Evolutionary conservation across 2,888 invertebrate genomes (phyloP), one percentile per base, ranked within the genome.

Genomic region (Chironomus riparius): DNA sequence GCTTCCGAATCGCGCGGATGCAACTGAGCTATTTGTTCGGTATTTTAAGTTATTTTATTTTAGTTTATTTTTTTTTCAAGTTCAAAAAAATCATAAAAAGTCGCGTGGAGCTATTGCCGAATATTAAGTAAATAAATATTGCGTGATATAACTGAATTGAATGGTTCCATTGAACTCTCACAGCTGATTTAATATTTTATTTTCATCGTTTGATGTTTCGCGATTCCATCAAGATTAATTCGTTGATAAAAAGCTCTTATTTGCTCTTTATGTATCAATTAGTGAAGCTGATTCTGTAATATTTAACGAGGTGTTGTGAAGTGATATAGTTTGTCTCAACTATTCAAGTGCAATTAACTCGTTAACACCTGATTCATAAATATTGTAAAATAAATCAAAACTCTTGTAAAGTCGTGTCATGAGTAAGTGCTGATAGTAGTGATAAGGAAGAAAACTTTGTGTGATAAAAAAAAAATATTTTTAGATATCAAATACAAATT

Each of bases 1-100:
- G 56, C 71, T 71, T 71, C 28, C 24, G 56, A 71, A 15, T 48
- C 24, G 71, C 48, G 22, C 47, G 56, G 71, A 50, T 56, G 71
- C 28, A 56, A 15, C 65, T 24, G 13, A 65, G 10, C 47, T 48
- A 5, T 50, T 50, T 50, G 7, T 50, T 65, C 62, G 24, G 62
- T 65, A 28, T 28, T 28, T 28, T 38, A 38, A 38, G 38, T 38
- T 7, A 10, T 38, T 2, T 38, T 10, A 10, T 38, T 38, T 38
- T 38, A 10, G n/a, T n/a, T n/a, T n/a, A n/a, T n/a, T n/a, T n/a
- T 38, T 38, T 38, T 18, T 65, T 65, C 65, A 65, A 65, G 65
- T 65, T 65, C 65, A 56, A 56, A 56, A 56, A 6, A 7, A 56
- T 56, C 18, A 56, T 7, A n/a, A 56, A 56, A 15, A 56, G 18